Conservation (phyloP, 1,140 invertebrate species). For the Diabrotica undecimpunctata region DNA sequence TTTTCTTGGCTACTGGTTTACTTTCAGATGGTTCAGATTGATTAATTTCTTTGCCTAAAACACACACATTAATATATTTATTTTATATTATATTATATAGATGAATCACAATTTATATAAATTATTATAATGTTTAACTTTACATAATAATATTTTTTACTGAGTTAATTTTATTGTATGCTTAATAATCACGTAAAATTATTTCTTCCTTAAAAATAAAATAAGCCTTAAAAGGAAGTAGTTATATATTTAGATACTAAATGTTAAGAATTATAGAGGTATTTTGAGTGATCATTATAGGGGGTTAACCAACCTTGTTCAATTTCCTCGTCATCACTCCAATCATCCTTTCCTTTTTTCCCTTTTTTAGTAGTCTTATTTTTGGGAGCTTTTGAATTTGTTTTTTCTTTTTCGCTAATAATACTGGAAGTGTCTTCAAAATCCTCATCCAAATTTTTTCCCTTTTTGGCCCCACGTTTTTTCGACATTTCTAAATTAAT, state of each 20-base stretch:
- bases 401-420: slow-evolving; percentile 39
- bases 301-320: slow-evolving; percentile 51
- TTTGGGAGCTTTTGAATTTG: slow-evolving; percentile 51
- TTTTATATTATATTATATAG: neutral
- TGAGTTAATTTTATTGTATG: no score
- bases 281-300: neutral
- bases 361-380: slow-evolving; percentile 48
- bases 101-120: no score
- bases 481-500: slow-evolving; percentile 54
- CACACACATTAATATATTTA: neutral
- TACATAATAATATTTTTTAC: no score
- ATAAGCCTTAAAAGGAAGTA: no score
- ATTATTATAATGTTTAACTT: no score
- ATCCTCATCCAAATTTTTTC: slow-evolving; percentile 57
- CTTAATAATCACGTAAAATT: no score
- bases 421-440: slow-evolving; percentile 47
- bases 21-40: slow-evolving; percentile 17
- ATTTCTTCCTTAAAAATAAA: no score
- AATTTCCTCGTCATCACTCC: slow-evolving; percentile 52
- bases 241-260: no score
- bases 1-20: slow-evolving; percentile 40
- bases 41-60: neutral
- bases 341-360: slow-evolving; percentile 52
- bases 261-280: no score
- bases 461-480: slow-evolving; percentile 61